Evolutionary conservation across 2,113 vertebrate species (phyloP).

Genomic region (Melanotaenia duboulayi): DNA sequence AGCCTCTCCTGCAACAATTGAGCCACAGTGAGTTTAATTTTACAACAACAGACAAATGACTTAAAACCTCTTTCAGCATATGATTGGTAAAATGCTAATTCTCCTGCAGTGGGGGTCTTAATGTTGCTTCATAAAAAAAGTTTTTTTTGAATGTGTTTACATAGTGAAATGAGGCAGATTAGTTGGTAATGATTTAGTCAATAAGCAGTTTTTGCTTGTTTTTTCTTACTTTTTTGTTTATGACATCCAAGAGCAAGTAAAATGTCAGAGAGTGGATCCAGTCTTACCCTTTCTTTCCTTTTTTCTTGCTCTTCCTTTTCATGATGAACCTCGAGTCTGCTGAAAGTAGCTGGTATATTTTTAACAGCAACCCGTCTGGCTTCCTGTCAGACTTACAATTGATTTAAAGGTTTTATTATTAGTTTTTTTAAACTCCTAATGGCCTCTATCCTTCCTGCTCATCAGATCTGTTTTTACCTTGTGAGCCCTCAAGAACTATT

Average conservation of each 20-base stretch:
- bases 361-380: constrained; percentile 27
- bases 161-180: not conserved
- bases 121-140: too few species aligned
- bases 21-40: constrained; percentile 63
- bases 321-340: constrained; percentile 27
- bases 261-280: not conserved
- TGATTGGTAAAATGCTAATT: constrained; percentile 1
- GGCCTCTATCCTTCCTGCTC: too few species aligned
- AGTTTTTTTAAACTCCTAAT: too few species aligned
- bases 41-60: not conserved
- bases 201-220: too few species aligned
- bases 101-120: too few species aligned
- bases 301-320: not conserved
- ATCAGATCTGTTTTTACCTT: too few species aligned
- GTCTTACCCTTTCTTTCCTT: not conserved
- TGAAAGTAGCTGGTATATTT: constrained; percentile 23
- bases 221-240: too few species aligned
- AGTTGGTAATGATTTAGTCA: not conserved
- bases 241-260: too few species aligned
- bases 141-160: too few species aligned
- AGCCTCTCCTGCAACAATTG: constrained; percentile 41
- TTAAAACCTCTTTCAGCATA: not conserved
- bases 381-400: not conserved
- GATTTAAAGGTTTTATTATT: too few species aligned
- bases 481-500: too few species aligned